Evolutionary conservation across 2,888 invertebrate species (phyloP).

Genomic region (Zygogramma bicolorata): DNA sequence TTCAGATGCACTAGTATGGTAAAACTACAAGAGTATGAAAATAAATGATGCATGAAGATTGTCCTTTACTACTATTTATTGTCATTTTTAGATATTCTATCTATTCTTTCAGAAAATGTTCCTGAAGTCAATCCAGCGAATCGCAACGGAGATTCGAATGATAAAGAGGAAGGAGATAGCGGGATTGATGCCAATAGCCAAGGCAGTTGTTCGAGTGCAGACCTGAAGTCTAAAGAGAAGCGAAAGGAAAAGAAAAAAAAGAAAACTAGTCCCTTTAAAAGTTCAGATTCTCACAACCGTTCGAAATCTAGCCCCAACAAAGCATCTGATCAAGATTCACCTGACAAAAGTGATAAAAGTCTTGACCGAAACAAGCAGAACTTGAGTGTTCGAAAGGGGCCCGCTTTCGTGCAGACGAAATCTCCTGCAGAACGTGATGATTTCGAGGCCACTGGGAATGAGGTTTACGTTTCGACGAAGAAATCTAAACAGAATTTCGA

Average conservation of each 20-base stretch:
- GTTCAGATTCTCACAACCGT: conserved; percentile 38
- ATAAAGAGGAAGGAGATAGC: conserved; percentile 89
- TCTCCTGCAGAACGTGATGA: conserved; percentile 82
- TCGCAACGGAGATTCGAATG: conserved; percentile 63
- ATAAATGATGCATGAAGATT: no score
- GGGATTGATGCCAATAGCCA: conserved; percentile 91
- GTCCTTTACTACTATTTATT: no score
- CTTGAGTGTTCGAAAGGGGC: not conserved
- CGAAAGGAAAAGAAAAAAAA: conserved; percentile 76
- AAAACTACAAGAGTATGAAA: no score
- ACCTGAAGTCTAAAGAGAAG: conserved; percentile 77
- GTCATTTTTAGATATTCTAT: no score
- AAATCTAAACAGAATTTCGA: conserved; percentile 60
- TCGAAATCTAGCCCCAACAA: conserved; percentile 54
- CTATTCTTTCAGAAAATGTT: conserved; percentile 53
- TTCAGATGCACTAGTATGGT: no score
- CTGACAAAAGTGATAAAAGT: conserved; percentile 45
- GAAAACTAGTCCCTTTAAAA: conserved; percentile 43
- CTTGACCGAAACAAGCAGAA: conserved; percentile 38
- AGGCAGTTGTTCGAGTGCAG: conserved; percentile 89
- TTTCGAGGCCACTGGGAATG: conserved; percentile 78
- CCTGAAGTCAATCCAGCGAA: conserved; percentile 61
- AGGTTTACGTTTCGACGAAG: conserved; percentile 69
- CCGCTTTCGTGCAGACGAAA: conserved; percentile 34
- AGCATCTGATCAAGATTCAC: conserved; percentile 34